Evolutionary conservation across 2,888 invertebrate species (phyloP).

Genomic region (Choristoneura rosaceana): DNA sequence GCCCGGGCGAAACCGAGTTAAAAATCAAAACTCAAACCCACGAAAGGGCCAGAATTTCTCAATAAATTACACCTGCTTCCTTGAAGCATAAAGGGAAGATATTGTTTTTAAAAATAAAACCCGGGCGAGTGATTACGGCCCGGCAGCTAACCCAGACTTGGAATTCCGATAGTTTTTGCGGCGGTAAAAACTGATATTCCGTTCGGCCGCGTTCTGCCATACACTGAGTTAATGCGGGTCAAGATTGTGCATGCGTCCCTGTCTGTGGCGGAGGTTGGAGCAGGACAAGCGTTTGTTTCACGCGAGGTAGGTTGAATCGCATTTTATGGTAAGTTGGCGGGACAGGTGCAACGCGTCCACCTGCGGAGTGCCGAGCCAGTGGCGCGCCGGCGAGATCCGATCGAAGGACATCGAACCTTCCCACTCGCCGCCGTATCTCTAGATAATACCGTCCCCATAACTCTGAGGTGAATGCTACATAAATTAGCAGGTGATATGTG

Average conservation of each 20-base stretch:
- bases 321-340: slow-evolving; percentile 84
- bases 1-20: slow-evolving; percentile 61
- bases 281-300: slow-evolving; percentile 73
- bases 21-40: slow-evolving; percentile 70
- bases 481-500: slow-evolving; percentile 76
- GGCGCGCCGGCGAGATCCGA: slow-evolving; percentile 77
- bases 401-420: slow-evolving; percentile 79
- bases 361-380: slow-evolving; percentile 62
- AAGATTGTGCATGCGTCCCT: slow-evolving; percentile 76
- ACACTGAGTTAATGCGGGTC: slow-evolving; percentile 83
- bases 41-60: slow-evolving; percentile 67
- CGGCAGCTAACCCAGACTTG: slow-evolving; percentile 75
- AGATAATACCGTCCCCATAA: slow-evolving; percentile 74
- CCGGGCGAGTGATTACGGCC: slow-evolving; percentile 75
- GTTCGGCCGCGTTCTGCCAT: slow-evolving; percentile 76
- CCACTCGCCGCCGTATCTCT: slow-evolving; percentile 45
- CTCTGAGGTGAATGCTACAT: slow-evolving; percentile 72
- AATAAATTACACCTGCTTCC: slow-evolving; percentile 79
- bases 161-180: slow-evolving; percentile 84
- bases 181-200: slow-evolving; percentile 83
- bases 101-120: slow-evolving; percentile 81
- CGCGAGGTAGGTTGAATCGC: slow-evolving; percentile 78
- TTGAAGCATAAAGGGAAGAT: slow-evolving; percentile 77
- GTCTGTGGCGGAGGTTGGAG: slow-evolving; percentile 60
- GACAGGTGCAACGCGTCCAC: slow-evolving; percentile 82